Evolutionary conservation across 2,888 invertebrate genomes (phyloP).

Genomic region (Harmothoe impar): DNA sequence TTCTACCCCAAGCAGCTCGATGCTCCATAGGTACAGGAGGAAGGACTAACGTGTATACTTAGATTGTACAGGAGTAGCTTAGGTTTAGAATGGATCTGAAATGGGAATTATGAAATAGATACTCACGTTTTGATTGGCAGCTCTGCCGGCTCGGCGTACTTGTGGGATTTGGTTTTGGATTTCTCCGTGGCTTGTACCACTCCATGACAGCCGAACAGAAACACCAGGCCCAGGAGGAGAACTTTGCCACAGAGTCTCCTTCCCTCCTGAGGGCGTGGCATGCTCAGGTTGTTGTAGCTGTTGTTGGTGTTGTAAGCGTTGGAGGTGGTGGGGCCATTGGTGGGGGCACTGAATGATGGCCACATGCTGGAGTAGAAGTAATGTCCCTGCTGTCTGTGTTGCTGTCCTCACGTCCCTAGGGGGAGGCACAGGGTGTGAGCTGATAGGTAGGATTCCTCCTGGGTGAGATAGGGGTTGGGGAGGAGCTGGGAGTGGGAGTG

Average conservation of each 20-base stretch:
- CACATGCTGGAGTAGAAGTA: not conserved
- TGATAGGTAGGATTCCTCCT: not conserved
- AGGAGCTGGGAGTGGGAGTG: not conserved
- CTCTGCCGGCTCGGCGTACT: slow-evolving; percentile 59
- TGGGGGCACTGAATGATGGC: not conserved
- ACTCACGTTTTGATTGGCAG: slow-evolving; percentile 57
- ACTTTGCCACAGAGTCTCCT: not conserved
- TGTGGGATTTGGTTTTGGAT: slow-evolving; percentile 44
- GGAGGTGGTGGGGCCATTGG: not conserved
- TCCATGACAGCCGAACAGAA: not conserved
- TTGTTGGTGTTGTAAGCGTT: no score
- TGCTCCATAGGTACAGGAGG: no score
- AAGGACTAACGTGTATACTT: no score
- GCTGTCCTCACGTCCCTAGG: not conserved
- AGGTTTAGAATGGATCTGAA: no score
- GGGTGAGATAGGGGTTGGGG: not conserved
- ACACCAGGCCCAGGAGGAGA: slow-evolving; percentile 37
- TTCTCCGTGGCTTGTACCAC: not conserved
- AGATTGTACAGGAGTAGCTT: no score
- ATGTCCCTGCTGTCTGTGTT: not conserved
- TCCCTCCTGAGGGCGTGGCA: no score
- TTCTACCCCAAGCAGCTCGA: not conserved
- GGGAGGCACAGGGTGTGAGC: not conserved
- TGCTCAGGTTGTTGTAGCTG: no score
- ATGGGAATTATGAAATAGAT: not conserved